Base-by-base conservation (phyloP, 2,113 vertebrate genomes). In the Triplophysa rosa region DNA sequence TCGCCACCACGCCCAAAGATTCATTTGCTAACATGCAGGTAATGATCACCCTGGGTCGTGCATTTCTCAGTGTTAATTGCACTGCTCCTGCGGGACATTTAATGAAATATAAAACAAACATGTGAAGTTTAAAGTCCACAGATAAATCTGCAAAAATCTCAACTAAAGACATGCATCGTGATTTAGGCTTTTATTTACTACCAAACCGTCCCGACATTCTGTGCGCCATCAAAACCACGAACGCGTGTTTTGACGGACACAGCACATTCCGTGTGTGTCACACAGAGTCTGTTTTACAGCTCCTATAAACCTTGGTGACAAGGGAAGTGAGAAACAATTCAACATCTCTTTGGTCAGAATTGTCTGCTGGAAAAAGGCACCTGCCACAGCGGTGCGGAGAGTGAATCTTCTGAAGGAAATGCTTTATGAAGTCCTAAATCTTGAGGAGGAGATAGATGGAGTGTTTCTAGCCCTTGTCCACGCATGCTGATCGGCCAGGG, bases 351-450 rank as follows among this genome's bases (percentile, higher is more conserved):
- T 77, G 58, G 67, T 80, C 56, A 14, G 54, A 42, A 83, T 68
- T 52, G 67, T 85, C 71, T 82, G 45, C 56, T 58, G 23, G 79
- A 77, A 77, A 80, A 68, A 63, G 66, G 47, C 69, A 73, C 45
- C 75, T 77, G 61, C 67, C 66, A 64, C 73, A 80, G 79, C 63
- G 69, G 77, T 69, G 73, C 72, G 37, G 63, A 8, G 59, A 87
- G 83, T 85, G 84, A 84, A 87, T 87, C 78, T 86, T 80, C 54
- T 56, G 29, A 72, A 80, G 83, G 82, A 86, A 85, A 86, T 82
- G 83, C 72, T 85, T 87, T 85, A 87, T 82, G 83, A 84, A 81
- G 81, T 52, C 61, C 86, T 86, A 87, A 87, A 86, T 85, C 83
- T 80, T 62, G 24, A 19, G 13, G 29, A 24, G 56, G 73, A 80